Conservation (phyloP, 2,797 vertebrate genomes). For the Otus scops region DNA sequence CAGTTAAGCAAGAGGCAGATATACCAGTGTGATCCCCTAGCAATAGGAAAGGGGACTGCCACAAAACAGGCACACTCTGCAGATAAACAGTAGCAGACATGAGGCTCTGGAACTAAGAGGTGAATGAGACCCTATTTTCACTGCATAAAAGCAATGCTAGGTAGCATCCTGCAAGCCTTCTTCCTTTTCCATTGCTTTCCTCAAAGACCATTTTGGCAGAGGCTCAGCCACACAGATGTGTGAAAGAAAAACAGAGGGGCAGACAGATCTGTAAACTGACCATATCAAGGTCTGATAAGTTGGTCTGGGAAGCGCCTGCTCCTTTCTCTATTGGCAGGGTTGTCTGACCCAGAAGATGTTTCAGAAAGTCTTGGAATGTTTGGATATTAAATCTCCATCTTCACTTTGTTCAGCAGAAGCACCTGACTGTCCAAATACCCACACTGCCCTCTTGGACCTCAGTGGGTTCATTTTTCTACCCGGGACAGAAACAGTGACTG, state of each 20-base stretch:
- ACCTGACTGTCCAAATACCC: not conserved
- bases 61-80: not conserved
- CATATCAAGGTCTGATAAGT: accelerated
- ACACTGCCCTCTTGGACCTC: not conserved
- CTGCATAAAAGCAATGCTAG: not conserved
- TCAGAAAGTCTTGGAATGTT: not conserved
- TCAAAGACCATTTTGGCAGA: not conserved
- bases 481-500: not conserved
- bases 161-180: not conserved
- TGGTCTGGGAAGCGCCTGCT: not conserved
- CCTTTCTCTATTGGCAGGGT: not conserved
- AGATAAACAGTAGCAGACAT: not conserved
- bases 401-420: not conserved
- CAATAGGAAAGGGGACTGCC: not conserved
- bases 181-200: not conserved
- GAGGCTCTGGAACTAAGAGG: not conserved
- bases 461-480: not conserved
- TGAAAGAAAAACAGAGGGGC: not conserved
- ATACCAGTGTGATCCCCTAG: not conserved
- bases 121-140: accelerated
- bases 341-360: not conserved
- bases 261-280: not conserved
- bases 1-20: not conserved
- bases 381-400: not conserved
- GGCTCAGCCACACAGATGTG: not conserved